phyloP scores from a whole-genome alignment of 2,888 invertebrate genomes.

The Molorchus minor region DNA sequence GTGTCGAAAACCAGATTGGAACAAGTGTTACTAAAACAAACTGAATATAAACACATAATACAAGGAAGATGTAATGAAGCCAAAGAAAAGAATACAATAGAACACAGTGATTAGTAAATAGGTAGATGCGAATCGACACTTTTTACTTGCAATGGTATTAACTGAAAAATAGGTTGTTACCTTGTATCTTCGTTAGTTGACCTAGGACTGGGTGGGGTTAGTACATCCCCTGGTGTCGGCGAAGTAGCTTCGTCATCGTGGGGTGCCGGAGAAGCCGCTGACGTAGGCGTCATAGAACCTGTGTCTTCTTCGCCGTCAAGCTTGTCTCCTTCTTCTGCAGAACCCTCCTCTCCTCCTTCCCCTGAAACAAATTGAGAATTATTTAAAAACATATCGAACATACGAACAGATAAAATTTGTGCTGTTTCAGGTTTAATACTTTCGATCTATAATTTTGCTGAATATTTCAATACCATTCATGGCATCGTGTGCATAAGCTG shows the following conservation, averaged over 20 bases:
- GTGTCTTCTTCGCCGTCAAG: slow-evolving; percentile 62
- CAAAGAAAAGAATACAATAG: no score
- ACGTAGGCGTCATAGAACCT: slow-evolving; percentile 62
- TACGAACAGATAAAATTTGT: no score
- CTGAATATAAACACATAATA: no score
- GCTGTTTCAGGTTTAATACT: no score
- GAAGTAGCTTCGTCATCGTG: slow-evolving; percentile 58
- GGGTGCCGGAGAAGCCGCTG: slow-evolving; percentile 59
- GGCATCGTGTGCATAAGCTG: slow-evolving; percentile 16
- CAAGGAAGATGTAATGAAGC: no score
- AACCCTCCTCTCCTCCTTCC: slow-evolving; percentile 67
- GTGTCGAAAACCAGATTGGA: no score
- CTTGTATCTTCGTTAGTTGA: slow-evolving; percentile 54
- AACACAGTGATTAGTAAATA: no score
- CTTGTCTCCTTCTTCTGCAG: slow-evolving; percentile 62
- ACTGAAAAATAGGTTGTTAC: not conserved
- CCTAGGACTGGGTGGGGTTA: slow-evolving; percentile 57
- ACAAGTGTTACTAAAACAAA: no score
- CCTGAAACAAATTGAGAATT: slow-evolving; percentile 62
- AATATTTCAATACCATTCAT: no score
- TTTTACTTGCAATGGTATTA: no score
- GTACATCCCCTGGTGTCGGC: slow-evolving; percentile 57
- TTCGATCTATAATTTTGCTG: no score
- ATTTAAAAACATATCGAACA: not conserved
- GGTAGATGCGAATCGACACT: no score